Evolutionary conservation across 30 jellyfish, hydroid and myxozoan genomes (phyloP).

Genomic region (Cassiopea xamachana): DNA sequence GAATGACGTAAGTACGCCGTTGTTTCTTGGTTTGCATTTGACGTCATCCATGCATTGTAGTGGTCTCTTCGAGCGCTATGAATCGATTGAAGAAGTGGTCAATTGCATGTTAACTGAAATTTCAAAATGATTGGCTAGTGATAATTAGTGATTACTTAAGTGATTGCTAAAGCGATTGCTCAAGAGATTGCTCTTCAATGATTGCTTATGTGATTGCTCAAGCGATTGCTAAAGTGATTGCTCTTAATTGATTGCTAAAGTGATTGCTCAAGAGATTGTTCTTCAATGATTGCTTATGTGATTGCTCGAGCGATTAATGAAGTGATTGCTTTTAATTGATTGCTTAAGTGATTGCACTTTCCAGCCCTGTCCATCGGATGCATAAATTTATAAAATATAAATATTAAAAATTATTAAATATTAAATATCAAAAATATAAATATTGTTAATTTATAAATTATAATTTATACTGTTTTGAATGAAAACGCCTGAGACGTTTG

Average conservation of each 20-base stretch:
- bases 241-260: background rate
- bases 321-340: conserved; percentile 6
- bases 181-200: background rate
- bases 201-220: background rate
- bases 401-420: too few species aligned
- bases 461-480: too few species aligned
- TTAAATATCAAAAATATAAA: too few species aligned
- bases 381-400: too few species aligned
- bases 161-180: background rate
- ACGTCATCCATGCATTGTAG: background rate
- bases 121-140: too few species aligned
- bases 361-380: background rate
- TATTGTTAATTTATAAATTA: too few species aligned
- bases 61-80: background rate
- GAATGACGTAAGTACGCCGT: background rate
- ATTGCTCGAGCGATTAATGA: background rate
- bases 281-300: background rate
- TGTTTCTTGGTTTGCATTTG: background rate
- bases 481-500: too few species aligned
- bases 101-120: too few species aligned
- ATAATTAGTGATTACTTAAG: background rate
- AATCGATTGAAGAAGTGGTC: background rate
- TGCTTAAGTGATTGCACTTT: background rate
- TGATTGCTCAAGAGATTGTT: background rate
- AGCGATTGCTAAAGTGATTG: background rate